A percentile compares a stretch with the other conserved stretches of the same genome.
Evolutionary conservation across 2,113 vertebrate genomes (phyloP).

Genomic region (Triplophysa tibetana): DNA sequence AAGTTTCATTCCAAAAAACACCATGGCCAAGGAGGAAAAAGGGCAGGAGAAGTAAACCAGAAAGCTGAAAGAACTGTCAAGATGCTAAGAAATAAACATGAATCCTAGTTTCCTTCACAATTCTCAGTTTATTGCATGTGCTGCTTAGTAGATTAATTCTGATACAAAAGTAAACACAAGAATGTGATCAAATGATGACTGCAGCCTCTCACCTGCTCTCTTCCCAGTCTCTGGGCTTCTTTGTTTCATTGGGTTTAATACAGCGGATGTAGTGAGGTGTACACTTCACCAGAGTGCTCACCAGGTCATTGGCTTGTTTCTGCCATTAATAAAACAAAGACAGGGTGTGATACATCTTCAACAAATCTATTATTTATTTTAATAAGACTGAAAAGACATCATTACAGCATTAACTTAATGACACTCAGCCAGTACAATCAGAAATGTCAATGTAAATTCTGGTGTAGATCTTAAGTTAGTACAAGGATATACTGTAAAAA

Average conservation of each 20-base stretch:
- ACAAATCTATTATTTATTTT: not conserved
- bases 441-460: not conserved
- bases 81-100: not conserved
- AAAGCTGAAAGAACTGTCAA: not conserved
- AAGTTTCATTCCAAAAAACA: not conserved
- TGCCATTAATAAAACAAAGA: slow-evolving; percentile 61
- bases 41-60: slow-evolving; percentile 10
- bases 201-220: slow-evolving; percentile 87
- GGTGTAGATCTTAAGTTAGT: too few species aligned
- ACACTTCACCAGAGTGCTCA: slow-evolving; percentile 96
- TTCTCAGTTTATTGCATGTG: not conserved
- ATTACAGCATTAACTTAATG: slow-evolving; percentile 4
- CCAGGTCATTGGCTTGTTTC: slow-evolving; percentile 98
- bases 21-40: slow-evolving; percentile 41
- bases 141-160: not conserved
- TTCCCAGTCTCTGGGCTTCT: slow-evolving; percentile 95
- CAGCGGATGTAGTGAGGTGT: slow-evolving; percentile 98
- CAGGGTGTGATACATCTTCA: slow-evolving; percentile 7
- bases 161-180: not conserved
- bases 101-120: not conserved
- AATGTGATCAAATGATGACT: not conserved
- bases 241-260: slow-evolving; percentile 98
- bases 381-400: not conserved
- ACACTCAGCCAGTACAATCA: not conserved
- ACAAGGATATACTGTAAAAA: too few species aligned